phyloP scores from a whole-genome alignment of 2,797 vertebrate species.

The Helicolenus hilgendorfi region DNA sequence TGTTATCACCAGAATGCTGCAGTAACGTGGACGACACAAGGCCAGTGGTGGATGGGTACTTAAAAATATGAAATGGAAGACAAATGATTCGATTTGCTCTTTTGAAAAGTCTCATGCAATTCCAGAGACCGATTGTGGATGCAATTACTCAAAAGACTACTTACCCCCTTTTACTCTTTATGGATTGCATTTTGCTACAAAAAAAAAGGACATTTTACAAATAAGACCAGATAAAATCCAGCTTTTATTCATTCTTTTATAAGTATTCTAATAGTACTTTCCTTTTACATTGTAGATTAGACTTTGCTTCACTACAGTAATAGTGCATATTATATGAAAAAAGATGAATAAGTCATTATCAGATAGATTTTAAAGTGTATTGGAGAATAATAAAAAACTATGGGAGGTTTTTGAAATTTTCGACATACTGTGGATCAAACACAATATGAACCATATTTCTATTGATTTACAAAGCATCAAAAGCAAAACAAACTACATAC shows the following conservation, averaged over 20 bases:
- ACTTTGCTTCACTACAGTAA: not conserved
- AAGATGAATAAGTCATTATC: not conserved
- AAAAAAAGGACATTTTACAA: not conserved
- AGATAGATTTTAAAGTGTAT: not conserved
- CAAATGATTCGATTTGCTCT: constrained; percentile 72
- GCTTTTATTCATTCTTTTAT: not conserved
- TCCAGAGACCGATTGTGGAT: constrained; percentile 72
- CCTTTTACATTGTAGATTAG: not conserved
- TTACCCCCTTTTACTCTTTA: not conserved
- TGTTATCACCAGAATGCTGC: constrained; percentile 65
- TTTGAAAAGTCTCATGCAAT: constrained; percentile 73
- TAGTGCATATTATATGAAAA: not conserved
- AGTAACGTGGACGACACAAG: constrained; percentile 53
- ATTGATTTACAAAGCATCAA: constrained; percentile 2
- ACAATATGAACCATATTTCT: constrained; percentile 49
- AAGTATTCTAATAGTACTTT: not conserved
- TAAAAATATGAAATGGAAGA: constrained; percentile 75
- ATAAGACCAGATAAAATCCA: not conserved
- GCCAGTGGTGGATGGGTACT: constrained; percentile 63
- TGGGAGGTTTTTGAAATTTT: not conserved
- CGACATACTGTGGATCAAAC: constrained; percentile 1
- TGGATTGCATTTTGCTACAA: not conserved
- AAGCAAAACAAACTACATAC: constrained; percentile 15
- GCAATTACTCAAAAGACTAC: constrained; percentile 51
- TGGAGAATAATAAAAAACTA: not conserved